Percentiles rank a stretch among this genome's conserved stretches.
Evolutionary conservation across 2,888 invertebrate genomes (phyloP).

Genomic region (Altica lythri): DNA sequence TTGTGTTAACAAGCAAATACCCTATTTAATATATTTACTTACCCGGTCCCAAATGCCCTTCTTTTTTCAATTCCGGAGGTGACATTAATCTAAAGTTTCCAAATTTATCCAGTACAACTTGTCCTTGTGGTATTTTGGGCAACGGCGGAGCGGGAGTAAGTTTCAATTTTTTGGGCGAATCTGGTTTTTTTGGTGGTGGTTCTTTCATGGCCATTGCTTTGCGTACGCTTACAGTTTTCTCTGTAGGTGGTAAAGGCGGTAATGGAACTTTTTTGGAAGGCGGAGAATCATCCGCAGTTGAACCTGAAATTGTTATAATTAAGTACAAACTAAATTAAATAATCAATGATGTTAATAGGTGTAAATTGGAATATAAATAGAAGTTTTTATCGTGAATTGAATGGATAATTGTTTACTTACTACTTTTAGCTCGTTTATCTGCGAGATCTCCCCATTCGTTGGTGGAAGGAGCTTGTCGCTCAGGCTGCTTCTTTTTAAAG

Average conservation of each 20-base stretch:
- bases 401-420: constrained; percentile 8
- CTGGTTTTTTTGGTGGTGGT: constrained; percentile 60
- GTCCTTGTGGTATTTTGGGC: constrained; percentile 56
- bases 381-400: no score
- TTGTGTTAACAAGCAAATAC: no score
- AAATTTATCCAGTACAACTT: constrained; percentile 74
- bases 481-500: constrained; percentile 67
- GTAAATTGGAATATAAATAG: neutral
- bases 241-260: constrained; percentile 58
- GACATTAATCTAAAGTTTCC: constrained; percentile 70
- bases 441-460: constrained; percentile 56
- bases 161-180: constrained; percentile 45
- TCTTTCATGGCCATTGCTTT: constrained; percentile 69
- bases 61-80: constrained; percentile 54
- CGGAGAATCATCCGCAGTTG: constrained; percentile 25
- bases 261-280: constrained; percentile 59
- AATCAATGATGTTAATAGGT: no score
- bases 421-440: constrained; percentile 58
- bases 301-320: constrained; percentile 14
- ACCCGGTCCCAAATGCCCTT: constrained; percentile 57
- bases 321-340: neutral
- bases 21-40: constrained; percentile 41
- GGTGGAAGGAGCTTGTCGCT: constrained; percentile 46
- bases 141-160: constrained; percentile 38
- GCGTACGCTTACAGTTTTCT: constrained; percentile 65